These are phyloP conservation scores for Delichon dasypus DNA, from an alignment of 2,797 vertebrate species.

Conservation along the genomic window DNA sequence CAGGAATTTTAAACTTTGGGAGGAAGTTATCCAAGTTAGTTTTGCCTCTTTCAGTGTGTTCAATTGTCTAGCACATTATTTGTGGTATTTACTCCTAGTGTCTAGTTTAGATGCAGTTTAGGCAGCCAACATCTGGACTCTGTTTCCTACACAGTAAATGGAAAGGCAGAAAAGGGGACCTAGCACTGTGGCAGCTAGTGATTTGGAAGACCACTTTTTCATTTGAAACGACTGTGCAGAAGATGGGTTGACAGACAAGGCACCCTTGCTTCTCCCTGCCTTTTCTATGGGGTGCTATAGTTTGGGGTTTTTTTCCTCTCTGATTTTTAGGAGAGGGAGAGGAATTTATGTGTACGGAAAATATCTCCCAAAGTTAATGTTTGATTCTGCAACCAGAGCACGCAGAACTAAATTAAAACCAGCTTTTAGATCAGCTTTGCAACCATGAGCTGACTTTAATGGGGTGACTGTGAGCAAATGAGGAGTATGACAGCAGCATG, in stretches of 20 bases:
- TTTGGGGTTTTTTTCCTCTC: neutral
- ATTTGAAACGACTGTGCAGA: neutral
- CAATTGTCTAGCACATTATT: neutral
- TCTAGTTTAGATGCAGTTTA: neutral
- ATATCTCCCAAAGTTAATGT: neutral
- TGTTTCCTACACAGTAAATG: neutral
- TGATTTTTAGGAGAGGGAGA: neutral
- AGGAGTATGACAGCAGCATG: neutral
- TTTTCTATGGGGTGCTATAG: neutral
- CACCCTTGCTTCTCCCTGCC: neutral
- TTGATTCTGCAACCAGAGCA: neutral
- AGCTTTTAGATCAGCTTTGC: neutral
- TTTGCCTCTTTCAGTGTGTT: neutral
- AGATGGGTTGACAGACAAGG: neutral
- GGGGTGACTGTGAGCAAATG: fast-evolving
- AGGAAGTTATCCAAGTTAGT: neutral
- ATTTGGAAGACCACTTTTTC: neutral
- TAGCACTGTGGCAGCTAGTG: neutral
- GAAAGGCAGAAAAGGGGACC: neutral
- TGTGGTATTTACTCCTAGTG: neutral
- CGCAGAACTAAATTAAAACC: neutral
- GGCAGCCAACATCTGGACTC: neutral
- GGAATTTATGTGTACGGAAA: neutral
- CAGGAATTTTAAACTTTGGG: neutral
- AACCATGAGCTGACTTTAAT: neutral